A percentile compares a stretch with the other conserved stretches of the same genome.
These are phyloP conservation scores for Phoebastria nigripes DNA, from an alignment of 2,797 vertebrate species.

Conservation along the genomic window DNA sequence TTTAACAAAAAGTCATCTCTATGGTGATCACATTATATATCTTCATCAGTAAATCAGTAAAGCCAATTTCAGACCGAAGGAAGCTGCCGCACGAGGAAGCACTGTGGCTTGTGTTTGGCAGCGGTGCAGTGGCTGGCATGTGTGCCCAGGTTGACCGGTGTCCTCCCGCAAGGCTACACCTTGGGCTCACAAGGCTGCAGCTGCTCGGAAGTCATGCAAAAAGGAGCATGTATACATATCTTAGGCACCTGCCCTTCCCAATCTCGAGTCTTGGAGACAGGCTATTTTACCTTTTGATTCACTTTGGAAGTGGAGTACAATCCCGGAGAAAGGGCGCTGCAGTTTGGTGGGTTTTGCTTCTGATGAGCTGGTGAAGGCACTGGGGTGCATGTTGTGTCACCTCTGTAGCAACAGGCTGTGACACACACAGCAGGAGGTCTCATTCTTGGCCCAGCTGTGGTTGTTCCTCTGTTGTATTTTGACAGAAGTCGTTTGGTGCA, in stretches of 20 bases:
- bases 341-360: neutral
- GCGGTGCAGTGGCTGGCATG: rapidly evolving
- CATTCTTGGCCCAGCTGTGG: neutral
- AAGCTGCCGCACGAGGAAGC: neutral
- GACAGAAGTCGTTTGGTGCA: neutral
- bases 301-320: rapidly evolving
- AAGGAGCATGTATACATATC: rapidly evolving
- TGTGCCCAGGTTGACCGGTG: neutral
- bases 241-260: neutral
- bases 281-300: neutral
- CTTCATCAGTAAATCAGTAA: slow-evolving; percentile 76
- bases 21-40: slow-evolving; percentile 73
- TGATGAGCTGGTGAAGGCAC: neutral
- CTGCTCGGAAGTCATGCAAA: rapidly evolving
- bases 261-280: rapidly evolving
- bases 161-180: neutral
- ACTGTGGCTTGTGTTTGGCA: neutral
- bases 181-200: neutral
- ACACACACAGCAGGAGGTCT: neutral
- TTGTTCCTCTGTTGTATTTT: neutral
- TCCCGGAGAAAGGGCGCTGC: neutral
- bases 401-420: neutral
- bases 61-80: neutral
- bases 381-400: neutral
- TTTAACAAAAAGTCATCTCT: slow-evolving; percentile 70